These are phyloP conservation scores for Botia almorhae DNA, from an alignment of 2,797 vertebrate species.

Conservation along the genomic window DNA sequence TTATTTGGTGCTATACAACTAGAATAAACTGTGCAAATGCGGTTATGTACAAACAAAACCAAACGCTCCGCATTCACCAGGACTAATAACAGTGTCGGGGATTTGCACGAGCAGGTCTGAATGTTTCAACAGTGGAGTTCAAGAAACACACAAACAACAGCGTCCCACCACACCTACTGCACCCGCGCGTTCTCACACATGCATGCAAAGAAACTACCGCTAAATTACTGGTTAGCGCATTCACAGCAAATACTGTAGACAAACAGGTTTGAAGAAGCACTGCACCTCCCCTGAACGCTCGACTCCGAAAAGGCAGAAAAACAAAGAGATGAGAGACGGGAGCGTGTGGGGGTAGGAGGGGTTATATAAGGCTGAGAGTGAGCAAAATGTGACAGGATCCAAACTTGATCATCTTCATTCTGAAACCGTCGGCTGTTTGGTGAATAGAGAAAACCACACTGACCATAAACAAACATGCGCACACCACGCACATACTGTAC, in stretches of 20 bases:
- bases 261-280: slow-evolving; percentile 39
- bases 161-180: slow-evolving; percentile 8
- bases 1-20: background rate
- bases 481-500: background rate
- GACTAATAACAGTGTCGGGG: slow-evolving; percentile 11
- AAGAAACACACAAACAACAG: slow-evolving; percentile 26
- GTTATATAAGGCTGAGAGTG: background rate
- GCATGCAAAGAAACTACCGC: slow-evolving; percentile 5
- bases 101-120: slow-evolving; percentile 53
- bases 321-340: slow-evolving; percentile 13
- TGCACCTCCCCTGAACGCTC: slow-evolving; percentile 10
- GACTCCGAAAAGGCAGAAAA: slow-evolving; percentile 1
- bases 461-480: background rate
- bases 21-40: background rate
- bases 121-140: slow-evolving; percentile 24
- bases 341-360: slow-evolving; percentile 10
- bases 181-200: slow-evolving; percentile 17
- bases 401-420: slow-evolving; percentile 57
- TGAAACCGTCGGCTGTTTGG: slow-evolving; percentile 34
- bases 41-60: slow-evolving; percentile 23
- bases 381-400: background rate
- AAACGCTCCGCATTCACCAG: slow-evolving; percentile 7
- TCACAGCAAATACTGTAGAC: slow-evolving; percentile 39
- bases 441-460: background rate
- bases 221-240: slow-evolving; percentile 35